phyloP scores from a whole-genome alignment of 2,113 vertebrate species.

The Zingel zingel region DNA sequence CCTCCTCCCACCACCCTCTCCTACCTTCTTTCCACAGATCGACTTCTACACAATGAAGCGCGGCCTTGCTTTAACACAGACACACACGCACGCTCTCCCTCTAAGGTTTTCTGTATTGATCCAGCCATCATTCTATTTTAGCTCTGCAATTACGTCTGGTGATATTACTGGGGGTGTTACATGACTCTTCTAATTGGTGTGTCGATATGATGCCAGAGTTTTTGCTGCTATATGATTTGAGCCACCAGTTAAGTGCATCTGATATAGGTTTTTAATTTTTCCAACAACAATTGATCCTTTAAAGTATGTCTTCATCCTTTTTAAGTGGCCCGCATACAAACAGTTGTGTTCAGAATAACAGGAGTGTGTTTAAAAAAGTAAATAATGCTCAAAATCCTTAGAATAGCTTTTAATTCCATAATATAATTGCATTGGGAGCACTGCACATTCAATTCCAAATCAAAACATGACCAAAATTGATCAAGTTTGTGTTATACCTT shows the following conservation, averaged over 20 bases:
- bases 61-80: constrained; percentile 39
- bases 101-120: constrained; percentile 75
- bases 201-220: constrained; percentile 66
- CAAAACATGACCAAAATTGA: too few species aligned
- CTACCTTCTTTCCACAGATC: constrained; percentile 67
- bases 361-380: too few species aligned
- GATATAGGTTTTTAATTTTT: constrained; percentile 37
- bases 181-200: constrained; percentile 74
- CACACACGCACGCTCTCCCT: constrained; percentile 48
- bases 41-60: constrained; percentile 68
- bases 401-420: too few species aligned
- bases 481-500: too few species aligned
- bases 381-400: too few species aligned
- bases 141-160: constrained; percentile 68
- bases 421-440: too few species aligned
- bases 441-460: too few species aligned
- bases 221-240: constrained; percentile 42
- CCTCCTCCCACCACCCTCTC: constrained; percentile 43
- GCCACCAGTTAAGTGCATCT: constrained; percentile 39
- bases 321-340: not conserved
- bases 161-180: constrained; percentile 69
- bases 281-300: not conserved
- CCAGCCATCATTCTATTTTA: constrained; percentile 72
- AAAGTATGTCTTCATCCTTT: constrained; percentile 9
- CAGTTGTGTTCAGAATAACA: too few species aligned